Conservation (phyloP, 2,797 vertebrate species). For the Pitangus sulphuratus region DNA sequence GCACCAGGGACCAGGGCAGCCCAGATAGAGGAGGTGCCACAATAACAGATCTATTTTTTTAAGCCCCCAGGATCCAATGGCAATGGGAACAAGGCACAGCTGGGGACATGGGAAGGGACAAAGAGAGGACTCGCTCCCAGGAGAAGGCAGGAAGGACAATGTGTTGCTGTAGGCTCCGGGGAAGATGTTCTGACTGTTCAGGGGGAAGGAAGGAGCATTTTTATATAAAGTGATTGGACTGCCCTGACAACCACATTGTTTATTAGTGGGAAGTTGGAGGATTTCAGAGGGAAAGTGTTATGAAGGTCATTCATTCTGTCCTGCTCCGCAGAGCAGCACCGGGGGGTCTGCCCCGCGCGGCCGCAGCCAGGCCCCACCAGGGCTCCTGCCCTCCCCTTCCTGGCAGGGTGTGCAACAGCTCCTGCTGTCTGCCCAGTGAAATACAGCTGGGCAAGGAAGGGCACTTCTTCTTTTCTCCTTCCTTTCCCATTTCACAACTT, state of each 20-base stretch:
- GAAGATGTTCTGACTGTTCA: background rate
- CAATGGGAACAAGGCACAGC: background rate
- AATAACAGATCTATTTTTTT: background rate
- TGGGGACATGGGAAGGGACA: rapidly evolving
- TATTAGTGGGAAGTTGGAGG: background rate
- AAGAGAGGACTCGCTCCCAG: background rate
- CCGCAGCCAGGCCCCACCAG: background rate
- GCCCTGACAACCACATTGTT: background rate
- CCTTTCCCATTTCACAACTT: background rate
- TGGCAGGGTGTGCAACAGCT: rapidly evolving
- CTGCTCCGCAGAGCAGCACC: background rate
- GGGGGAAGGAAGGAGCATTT: background rate
- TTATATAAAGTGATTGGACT: background rate
- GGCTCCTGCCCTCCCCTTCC: background rate
- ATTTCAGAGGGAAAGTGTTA: background rate
- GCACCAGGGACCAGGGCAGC: background rate
- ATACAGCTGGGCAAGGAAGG: background rate
- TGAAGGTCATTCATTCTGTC: background rate
- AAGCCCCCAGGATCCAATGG: background rate
- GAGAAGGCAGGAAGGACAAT: background rate
- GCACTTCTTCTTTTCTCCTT: background rate
- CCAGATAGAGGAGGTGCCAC: background rate
- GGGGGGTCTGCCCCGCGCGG: background rate
- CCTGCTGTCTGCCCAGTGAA: background rate
- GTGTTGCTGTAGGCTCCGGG: background rate